Evolutionary conservation across 1,140 invertebrate species (phyloP), one percentile per base, ranked within the genome.

Genomic region (Centruroides vittatus): DNA sequence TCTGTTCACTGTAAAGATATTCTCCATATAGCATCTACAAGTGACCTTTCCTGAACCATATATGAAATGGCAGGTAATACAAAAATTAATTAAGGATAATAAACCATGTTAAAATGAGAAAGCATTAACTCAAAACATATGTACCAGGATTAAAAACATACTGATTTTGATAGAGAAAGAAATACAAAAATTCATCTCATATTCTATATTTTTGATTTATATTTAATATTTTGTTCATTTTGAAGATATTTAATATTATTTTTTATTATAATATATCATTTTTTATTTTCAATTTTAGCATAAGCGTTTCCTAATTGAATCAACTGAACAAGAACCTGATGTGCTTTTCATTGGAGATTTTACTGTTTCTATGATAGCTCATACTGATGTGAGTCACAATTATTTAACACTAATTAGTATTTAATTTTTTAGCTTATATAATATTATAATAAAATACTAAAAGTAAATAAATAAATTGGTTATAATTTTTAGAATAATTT

Each of bases 321-420:
- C 85, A 9, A 82, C 84, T 71, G 86, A 88, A 67, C 86, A 86
- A 73, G 89, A 93, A 76, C 88, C 87, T 47, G 89, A 93, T 71
- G 86, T 94, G n/a, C 79, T 93, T 59, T 89, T 93, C 70, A 81
- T 93, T 53, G 90, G 90, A 7, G 90, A 93, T 75, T 91, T 87
- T 52, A 80, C 91, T 57, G 78, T 93, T 61, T 82, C 85, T 73
- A 82, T 85, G 47, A 73, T 93, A 66, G 81, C 82, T 69, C 83
- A 86, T 68, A 84, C 84, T 47, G 83, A 88, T 61, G 76, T 77
- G 69, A 66, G 66, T 63, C 41, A 23, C n/a, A 23, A 53, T 53
- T 36, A 53, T 36, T 46, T 41, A 23, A 23, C 23, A 23, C 23
- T 23, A 23, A 23, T 23, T 51, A 35, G 34, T 65, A 60, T 56